Percentiles rank a stretch among this genome's conserved stretches.
Evolutionary conservation across 2,888 invertebrate species (phyloP).

Genomic region (Monoplex corrugatus): DNA sequence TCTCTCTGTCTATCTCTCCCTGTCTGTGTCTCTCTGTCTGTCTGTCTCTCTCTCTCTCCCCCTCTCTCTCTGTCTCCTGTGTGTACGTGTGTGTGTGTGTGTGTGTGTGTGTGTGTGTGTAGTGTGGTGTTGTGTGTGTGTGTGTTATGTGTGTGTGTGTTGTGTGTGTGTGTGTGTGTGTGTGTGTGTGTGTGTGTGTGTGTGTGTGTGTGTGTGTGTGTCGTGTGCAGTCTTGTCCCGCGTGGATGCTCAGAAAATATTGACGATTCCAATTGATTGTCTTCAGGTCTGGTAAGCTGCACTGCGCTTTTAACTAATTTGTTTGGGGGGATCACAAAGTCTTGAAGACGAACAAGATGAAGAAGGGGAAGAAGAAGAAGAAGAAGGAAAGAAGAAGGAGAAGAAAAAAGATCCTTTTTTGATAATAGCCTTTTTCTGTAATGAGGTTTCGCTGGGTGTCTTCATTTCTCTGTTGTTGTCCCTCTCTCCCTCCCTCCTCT

Average conservation of each 20-base stretch:
- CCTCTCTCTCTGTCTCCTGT: no score
- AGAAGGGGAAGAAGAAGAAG: neutral
- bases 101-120: no score
- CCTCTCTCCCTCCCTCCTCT: neutral
- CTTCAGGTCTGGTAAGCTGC: conserved; percentile 18
- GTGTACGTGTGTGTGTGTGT: no score
- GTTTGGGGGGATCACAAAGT: conserved; percentile 8
- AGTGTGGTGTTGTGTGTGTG: no score
- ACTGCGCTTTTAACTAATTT: conserved; percentile 48
- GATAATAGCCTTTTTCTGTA: conserved; percentile 38
- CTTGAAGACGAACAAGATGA: neutral
- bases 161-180: no score
- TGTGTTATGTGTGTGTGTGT: no score
- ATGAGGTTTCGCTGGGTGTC: conserved; percentile 13
- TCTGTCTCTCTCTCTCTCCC: no score
- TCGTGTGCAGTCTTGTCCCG: neutral
- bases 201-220: neutral
- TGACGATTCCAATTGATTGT: conserved; percentile 45
- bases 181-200: no score
- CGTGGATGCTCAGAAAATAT: conserved; percentile 38
- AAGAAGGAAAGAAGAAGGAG: neutral
- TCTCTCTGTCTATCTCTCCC: no score
- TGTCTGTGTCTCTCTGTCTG: no score
- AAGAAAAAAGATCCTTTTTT: neutral
- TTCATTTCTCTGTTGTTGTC: neutral